Conservation (phyloP, 2,888 invertebrate genomes). For the Argyresthia goedartella region DNA sequence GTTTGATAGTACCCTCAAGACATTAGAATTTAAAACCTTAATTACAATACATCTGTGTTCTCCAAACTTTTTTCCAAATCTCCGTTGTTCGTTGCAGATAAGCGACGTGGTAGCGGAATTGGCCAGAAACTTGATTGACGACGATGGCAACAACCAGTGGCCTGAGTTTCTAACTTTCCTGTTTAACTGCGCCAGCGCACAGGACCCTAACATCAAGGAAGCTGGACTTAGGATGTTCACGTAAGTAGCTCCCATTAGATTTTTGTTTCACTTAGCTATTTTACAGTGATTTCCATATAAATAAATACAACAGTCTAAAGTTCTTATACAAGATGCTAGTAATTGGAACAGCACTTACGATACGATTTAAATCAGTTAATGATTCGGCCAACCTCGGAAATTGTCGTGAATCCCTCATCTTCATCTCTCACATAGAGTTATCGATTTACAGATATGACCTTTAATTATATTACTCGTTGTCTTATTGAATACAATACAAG, state of each 20-base stretch:
- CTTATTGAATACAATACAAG: too few relatives aligned
- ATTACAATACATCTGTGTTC: neutral
- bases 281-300: too few relatives aligned
- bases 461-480: too few relatives aligned
- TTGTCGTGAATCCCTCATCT: too few relatives aligned
- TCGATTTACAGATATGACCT: too few relatives aligned
- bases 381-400: too few relatives aligned
- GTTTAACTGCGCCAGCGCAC: slow-evolving; percentile 93
- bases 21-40: slow-evolving; percentile 18
- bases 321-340: neutral
- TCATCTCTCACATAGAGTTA: too few relatives aligned
- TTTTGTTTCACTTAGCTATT: too few relatives aligned
- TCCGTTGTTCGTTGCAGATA: slow-evolving; percentile 47
- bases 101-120: slow-evolving; percentile 98
- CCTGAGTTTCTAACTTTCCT: slow-evolving; percentile 95
- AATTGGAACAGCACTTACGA: too few relatives aligned
- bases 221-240: slow-evolving; percentile 95
- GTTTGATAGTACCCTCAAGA: slow-evolving; percentile 67
- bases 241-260: slow-evolving; percentile 55
- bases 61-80: neutral
- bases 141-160: slow-evolving; percentile 97
- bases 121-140: slow-evolving; percentile 93
- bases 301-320: neutral
- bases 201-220: slow-evolving; percentile 87
- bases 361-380: too few relatives aligned